Percentiles rank a stretch among this genome's conserved stretches.
phyloP scores from a whole-genome alignment of 2,888 invertebrate species.

The Oscheius sp. region DNA sequence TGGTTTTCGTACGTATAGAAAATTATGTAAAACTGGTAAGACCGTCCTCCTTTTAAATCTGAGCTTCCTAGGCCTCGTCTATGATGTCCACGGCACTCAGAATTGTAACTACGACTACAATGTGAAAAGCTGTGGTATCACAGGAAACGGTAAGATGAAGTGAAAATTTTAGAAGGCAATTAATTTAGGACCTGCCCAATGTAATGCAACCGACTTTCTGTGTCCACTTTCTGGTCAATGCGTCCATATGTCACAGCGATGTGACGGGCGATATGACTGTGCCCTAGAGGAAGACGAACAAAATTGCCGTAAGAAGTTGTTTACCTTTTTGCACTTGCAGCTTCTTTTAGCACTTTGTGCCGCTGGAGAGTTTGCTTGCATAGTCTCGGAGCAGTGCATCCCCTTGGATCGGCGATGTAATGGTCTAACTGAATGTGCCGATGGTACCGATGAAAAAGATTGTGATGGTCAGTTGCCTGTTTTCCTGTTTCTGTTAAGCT shows the following conservation, averaged over 20 bases:
- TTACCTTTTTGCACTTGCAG: neutral
- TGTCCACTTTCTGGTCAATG: slow-evolving; percentile 69
- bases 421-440: slow-evolving; percentile 70
- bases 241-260: slow-evolving; percentile 63
- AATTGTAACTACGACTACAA: slow-evolving; percentile 73
- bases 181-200: slow-evolving; percentile 45
- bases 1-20: slow-evolving; percentile 70
- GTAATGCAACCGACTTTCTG: slow-evolving; percentile 67
- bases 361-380: slow-evolving; percentile 70
- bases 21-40: slow-evolving; percentile 62
- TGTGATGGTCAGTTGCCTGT: slow-evolving; percentile 62
- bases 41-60: neutral
- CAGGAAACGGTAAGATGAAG: slow-evolving; percentile 20
- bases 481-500: neutral
- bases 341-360: slow-evolving; percentile 67
- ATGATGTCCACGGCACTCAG: slow-evolving; percentile 71
- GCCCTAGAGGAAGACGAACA: slow-evolving; percentile 72
- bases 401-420: slow-evolving; percentile 69
- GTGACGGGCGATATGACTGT: slow-evolving; percentile 72
- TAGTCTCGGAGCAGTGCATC: slow-evolving; percentile 72
- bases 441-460: slow-evolving; percentile 71
- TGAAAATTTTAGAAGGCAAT: neutral
- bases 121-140: slow-evolving; percentile 67
- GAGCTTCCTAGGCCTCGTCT: slow-evolving; percentile 63
- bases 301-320: slow-evolving; percentile 68